These are phyloP conservation scores for Hyposoter dolosus DNA, from an alignment of 2,888 invertebrate genomes.

Conservation along the genomic window DNA sequence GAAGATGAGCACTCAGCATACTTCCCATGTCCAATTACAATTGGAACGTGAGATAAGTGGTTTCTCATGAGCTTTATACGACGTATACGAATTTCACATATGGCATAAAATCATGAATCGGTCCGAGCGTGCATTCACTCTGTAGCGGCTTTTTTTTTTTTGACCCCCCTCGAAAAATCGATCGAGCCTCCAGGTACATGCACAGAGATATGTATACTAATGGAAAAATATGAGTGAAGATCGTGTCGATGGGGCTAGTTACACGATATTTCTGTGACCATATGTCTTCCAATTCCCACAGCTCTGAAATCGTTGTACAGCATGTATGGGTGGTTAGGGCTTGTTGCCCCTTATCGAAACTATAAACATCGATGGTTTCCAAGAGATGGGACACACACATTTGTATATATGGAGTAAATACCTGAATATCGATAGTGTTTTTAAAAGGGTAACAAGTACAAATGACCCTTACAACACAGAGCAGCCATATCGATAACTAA, in stretches of 20 bases:
- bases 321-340: not conserved
- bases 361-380: constrained; percentile 8
- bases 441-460: constrained; percentile 76
- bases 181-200: constrained; percentile 58
- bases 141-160: constrained; percentile 52
- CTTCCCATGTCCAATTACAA: constrained; percentile 83
- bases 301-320: constrained; percentile 34
- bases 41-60: constrained; percentile 73
- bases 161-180: constrained; percentile 54
- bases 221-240: constrained; percentile 51
- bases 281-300: constrained; percentile 80
- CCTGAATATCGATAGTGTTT: constrained; percentile 56
- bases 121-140: constrained; percentile 46
- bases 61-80: constrained; percentile 78
- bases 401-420: constrained; percentile 44
- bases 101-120: constrained; percentile 68
- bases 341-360: not conserved
- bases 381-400: constrained; percentile 33
- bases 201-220: constrained; percentile 12
- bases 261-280: constrained; percentile 75
- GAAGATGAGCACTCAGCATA: constrained; percentile 61
- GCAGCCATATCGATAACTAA: constrained; percentile 47
- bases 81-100: constrained; percentile 66
- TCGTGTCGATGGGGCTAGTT: constrained; percentile 72
- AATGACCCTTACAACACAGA: constrained; percentile 34